Evolutionary conservation across 2,888 invertebrate genomes (phyloP), one percentile per base, ranked within the genome.

Genomic region (Bellardia bayeri): DNA sequence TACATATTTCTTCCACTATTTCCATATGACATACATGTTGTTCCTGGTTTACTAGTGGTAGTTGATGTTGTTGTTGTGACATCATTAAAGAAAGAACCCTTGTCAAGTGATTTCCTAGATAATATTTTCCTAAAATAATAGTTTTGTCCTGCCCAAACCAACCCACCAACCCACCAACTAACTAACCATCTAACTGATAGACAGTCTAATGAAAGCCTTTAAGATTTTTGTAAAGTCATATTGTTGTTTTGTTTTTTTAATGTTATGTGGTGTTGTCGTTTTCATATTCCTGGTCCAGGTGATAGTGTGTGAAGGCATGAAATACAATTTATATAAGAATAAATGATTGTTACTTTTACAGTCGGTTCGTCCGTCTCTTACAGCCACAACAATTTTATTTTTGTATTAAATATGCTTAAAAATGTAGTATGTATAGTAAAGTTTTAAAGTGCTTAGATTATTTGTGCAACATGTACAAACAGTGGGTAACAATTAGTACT

Each of bases 1-100:
- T 82, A 23, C 61, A 69, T 76, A 63, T 72, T 69, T 69, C 58
- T 61, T 23, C 45, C 16, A 30, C 68, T 49, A 33, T 13, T 42
- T 49, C 16, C 45, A 74, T 74, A 37, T 82, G 74, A 56, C 49
- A 68, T 68, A 58, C 4, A 72, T 82, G 64, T 64, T 85, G 78
- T 78, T 76, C 9, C 82, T 82, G 45, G 61, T 66, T 82, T 66
- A 54, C 13, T 63, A 61, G 56, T 45, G 58, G 51, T 33, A 58
- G 54, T 61, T 90, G 90, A 63, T 69, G 40, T 63, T 72, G 40
- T 51, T 84, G 85, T 85, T 85, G 79, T 83, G 83, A 84, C 89
- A 88, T 92, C 93, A 91, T 92, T 92, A 92, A 87, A 87, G 85
- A 87, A 87, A 92, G 92, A 92, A 92, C 92, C 92, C 92, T 92